These are phyloP conservation scores for Phoxinus dragarum DNA, from an alignment of 2,797 vertebrate species.

Conservation along the genomic window DNA sequence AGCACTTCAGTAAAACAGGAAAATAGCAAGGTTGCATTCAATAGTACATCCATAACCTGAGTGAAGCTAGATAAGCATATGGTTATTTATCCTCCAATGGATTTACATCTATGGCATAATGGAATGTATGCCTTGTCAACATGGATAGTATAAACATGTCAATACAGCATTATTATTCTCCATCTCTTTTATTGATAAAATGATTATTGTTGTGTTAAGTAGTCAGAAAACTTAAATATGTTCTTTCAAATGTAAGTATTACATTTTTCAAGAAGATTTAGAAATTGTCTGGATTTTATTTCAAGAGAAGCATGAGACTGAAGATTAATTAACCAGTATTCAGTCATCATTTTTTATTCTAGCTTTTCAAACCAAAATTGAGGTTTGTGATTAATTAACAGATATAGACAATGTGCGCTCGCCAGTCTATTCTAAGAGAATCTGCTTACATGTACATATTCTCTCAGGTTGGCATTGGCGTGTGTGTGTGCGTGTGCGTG, in stretches of 20 bases:
- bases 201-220: neutral
- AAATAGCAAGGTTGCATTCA: neutral
- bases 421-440: neutral
- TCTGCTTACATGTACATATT: slow-evolving; percentile 15
- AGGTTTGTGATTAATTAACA: slow-evolving; percentile 38
- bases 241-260: neutral
- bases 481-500: neutral
- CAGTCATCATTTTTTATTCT: slow-evolving; percentile 14
- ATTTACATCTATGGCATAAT: too few species aligned
- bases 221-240: neutral
- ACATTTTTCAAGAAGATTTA: neutral
- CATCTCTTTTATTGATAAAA: neutral
- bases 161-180: neutral
- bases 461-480: neutral
- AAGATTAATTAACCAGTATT: neutral
- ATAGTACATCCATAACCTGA: neutral
- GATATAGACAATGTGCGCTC: neutral
- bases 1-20: neutral
- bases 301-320: neutral
- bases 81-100: too few species aligned
- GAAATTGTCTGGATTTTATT: neutral
- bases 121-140: too few species aligned
- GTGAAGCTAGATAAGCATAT: neutral
- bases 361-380: slow-evolving; percentile 1
- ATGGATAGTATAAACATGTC: neutral